Base-by-base conservation (phyloP, 2,113 vertebrate genomes). In the Boleophthalmus pectinirostris region DNA sequence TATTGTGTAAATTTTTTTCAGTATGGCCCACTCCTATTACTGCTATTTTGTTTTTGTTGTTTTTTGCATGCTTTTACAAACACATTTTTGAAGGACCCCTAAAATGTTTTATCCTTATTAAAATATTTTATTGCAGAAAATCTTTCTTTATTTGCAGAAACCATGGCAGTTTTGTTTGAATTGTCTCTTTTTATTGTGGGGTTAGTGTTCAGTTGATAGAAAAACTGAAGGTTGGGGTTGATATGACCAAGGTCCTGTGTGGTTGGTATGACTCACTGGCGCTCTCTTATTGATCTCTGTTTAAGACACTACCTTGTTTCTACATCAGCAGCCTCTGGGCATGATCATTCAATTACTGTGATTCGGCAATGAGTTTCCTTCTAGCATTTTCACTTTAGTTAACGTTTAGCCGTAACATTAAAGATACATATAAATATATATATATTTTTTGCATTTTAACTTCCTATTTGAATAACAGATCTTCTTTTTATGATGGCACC, bases 261-360 rank as follows among this genome's bases (percentile, higher is more conserved):
- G 12, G 29, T 20, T 18, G 64, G 56, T 25, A 71, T 8, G 18
- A 9, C 24, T 56, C 43, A 20, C 70, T 56, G 23, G 8, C 38
- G 16, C 15, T 35, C 25, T 25, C 8, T 64, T 20, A 68, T 65
- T 78, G 70, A 82, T 84, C 23, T 61, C 38, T n/a, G 23, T 25
- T 56, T 53, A 18, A 47, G 61, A 29, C 23, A 9, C 67, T 24
- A 2, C 23, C 43, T 20, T 56, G 24, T 45, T 54, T 16, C 4
- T 20, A 21, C 21, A 24, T 53, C 20, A 70, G 23, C 54, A 33
- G 33, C n/a, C 47, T 63, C 13, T 47, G 20, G 53, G n/a, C 15
- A 43, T 23, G 21, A 72, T 57, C 5, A 38, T 56, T 54, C 43
- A 33, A 46, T 66, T 46, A 66, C 11, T n/a, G 18, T 1, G 16